Evolutionary conservation across 2,797 vertebrate genomes (phyloP), one percentile per base, ranked within the genome.

Genomic region (Neostethus bicornis): DNA sequence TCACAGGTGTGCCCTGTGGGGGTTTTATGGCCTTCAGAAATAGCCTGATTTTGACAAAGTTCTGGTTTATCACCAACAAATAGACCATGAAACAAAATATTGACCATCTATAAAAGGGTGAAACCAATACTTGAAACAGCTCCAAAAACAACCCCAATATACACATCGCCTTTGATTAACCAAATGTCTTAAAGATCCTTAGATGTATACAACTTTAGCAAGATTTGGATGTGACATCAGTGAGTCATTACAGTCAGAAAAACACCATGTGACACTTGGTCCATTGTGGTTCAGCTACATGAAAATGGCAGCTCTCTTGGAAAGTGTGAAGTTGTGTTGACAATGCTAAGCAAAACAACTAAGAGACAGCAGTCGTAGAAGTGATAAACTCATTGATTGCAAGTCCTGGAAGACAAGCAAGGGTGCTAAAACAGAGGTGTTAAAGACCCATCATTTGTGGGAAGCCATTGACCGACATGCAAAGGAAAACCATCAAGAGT

Each of bases 1-100:
- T 61, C 73, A 74, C 79, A 82, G 79, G 76, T 84, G 77, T 25
- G 55, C 23, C 16, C 46, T 29, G 70, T 74, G 79, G 70, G 71
- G 56, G 48, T 25, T 80, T 87, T 74, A 84, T 62, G 66, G 34
- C 60, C 63, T 65, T 62, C 47, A 78, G 65, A 70, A 61, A 3
- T 24, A 60, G 65, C 49, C 53, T 66, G 77, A 87, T 81, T 80
- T 74, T 65, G 55, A 73, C 69, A 70, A 56, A 79, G 53, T 46
- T 44, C 5, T 26, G 11, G 17, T 72, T 71, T 64, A 81, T 53
- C 67, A 57, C 61, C 47, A 24, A 43, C 51, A 50, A 55, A 59
- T 53, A 23, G 29, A 54, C 35, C n/a, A n/a, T 28, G 50, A 10
- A 46, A 53, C 47, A 53, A 57, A 26, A 70, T 53, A 44, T 7